Percentiles rank a stretch among this genome's conserved stretches.
Evolutionary conservation across 2,888 invertebrate genomes (phyloP).

Genomic region (Polymixis lichenea): DNA sequence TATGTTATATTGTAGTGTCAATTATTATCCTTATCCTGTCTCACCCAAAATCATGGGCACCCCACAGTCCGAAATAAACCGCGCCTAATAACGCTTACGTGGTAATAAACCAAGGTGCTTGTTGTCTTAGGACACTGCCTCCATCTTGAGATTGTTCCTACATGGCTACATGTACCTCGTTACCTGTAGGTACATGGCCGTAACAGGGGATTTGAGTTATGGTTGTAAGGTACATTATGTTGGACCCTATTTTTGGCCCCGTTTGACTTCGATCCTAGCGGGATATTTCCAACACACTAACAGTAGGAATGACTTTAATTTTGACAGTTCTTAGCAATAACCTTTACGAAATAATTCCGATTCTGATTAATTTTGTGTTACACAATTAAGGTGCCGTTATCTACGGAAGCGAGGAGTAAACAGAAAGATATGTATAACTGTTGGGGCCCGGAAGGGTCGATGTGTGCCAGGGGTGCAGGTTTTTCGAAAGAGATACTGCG

Average conservation of each 20-base stretch:
- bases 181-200: slow-evolving; percentile 8
- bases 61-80: slow-evolving; percentile 42
- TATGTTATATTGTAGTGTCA: no score
- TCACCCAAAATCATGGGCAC: slow-evolving; percentile 17
- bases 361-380: no score
- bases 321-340: no score
- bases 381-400: not conserved
- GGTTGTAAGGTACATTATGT: slow-evolving; percentile 5
- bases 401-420: not conserved
- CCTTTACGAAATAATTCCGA: no score
- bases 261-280: not conserved
- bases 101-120: slow-evolving; percentile 60
- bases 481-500: no score
- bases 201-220: slow-evolving; percentile 23
- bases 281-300: no score
- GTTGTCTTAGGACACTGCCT: slow-evolving; percentile 70
- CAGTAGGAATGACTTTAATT: no score
- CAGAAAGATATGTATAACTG: not conserved
- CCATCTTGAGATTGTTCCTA: slow-evolving; percentile 37
- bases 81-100: slow-evolving; percentile 58
- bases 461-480: no score
- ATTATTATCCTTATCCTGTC: not conserved
- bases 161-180: slow-evolving; percentile 12
- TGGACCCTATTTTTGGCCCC: slow-evolving; percentile 36
- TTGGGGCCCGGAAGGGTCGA: no score